Evolutionary conservation across 2,888 invertebrate genomes (phyloP), one percentile per base, ranked within the genome.

Genomic region (Dascillus cervinus): DNA sequence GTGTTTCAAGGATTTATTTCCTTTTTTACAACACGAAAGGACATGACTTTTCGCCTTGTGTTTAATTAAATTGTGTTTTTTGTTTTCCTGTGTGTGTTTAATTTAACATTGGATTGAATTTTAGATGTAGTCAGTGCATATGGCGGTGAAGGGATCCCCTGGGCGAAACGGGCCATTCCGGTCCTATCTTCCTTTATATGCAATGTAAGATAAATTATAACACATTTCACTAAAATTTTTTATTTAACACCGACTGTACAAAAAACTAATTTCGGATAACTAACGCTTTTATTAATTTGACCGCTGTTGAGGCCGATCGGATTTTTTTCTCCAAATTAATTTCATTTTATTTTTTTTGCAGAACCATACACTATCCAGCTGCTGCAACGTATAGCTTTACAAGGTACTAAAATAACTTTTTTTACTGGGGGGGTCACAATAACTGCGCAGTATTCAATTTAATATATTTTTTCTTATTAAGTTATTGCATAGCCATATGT

Each of bases 81-180:
- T 41, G 33, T 28, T 14, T 38, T 27, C 5, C 8, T 34, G 29
- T 40, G 22, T 34, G 36, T 34, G 22, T 35, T 39, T 38, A 43
- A 43, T 43, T 34, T 30, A 25, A 32, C 33, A 41, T 72, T 55
- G 52, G 52, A 71, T 72, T 55, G 52, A 52, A 71, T 81, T 82
- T 75, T 81, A 82, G 82, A 81, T 82, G 82, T 81, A 82, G 82
- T 81, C 82, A 82, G 76, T 82, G 82, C 80, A 79, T 82, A 75
- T 82, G 82, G 82, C 81, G 82, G 79, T 82, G 82, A 79, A 71
- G 72, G 60, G 63, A 57, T 57, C 55, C 56, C 54, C 58, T 17
- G 17, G 17, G 17, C 17, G 5, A 17, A 69, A 70, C 69, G 71
- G 72, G 56, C 59, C 55, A 53, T 42, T 48, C 56, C 53, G 48